phyloP scores from a whole-genome alignment of 2,888 invertebrate species.

The Strigamia crassipes region DNA sequence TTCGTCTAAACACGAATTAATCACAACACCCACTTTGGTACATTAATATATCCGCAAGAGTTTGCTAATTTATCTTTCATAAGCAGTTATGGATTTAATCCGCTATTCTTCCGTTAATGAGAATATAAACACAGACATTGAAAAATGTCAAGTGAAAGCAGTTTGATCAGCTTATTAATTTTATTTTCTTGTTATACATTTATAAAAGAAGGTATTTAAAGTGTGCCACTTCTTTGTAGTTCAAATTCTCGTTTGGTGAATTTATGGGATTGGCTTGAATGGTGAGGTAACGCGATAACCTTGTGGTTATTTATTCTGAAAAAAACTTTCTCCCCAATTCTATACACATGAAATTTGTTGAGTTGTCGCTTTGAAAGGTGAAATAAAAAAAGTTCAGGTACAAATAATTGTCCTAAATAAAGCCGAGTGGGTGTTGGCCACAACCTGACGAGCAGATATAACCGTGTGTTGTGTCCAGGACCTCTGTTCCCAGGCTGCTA shows the following conservation, averaged over 20 bases:
- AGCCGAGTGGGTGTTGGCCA: constrained; percentile 41
- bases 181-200: background rate
- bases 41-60: background rate
- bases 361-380: background rate
- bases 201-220: background rate
- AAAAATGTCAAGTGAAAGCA: too few species aligned
- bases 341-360: background rate
- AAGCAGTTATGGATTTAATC: background rate
- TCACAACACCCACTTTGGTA: background rate
- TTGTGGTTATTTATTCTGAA: constrained; percentile 25
- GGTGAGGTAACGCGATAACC: background rate
- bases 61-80: background rate
- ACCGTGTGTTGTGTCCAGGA: constrained; percentile 36
- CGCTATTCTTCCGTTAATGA: background rate
- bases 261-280: constrained; percentile 2
- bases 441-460: background rate
- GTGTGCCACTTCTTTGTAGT: background rate
- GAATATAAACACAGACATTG: background rate
- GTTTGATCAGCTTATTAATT: background rate
- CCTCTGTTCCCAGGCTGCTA: constrained; percentile 41
- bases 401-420: constrained; percentile 44
- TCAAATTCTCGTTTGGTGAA: background rate
- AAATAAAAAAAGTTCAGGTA: constrained; percentile 10
- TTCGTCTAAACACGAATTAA: constrained; percentile 19
- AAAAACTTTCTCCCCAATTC: constrained; percentile 17